Percentiles rank a stretch among this genome's conserved stretches.
Conservation (phyloP, 2,797 vertebrate species). For the Sorex maritimensis region DNA sequence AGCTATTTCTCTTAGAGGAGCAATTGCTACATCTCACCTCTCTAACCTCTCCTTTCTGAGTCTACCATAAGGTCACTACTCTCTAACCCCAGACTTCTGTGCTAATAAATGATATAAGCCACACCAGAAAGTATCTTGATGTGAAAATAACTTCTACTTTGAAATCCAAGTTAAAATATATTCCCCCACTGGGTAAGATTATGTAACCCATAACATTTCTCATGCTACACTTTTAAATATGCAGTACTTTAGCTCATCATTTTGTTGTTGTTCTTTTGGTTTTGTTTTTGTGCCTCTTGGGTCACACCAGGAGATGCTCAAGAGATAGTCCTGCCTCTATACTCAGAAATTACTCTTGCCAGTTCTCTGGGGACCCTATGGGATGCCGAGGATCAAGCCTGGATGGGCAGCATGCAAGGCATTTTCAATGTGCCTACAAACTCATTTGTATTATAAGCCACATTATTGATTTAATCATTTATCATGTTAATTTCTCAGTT, state of each 20-base stretch:
- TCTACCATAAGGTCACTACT: background rate
- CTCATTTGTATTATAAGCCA: background rate
- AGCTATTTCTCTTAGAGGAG: background rate
- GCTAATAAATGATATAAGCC: background rate
- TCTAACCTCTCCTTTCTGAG: background rate
- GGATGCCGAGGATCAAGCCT: too few relatives aligned
- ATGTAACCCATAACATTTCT: background rate
- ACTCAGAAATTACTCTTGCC: too few relatives aligned
- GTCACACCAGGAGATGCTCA: too few relatives aligned
- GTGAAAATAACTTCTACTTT: constrained; percentile 34
- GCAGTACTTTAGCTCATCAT: background rate
- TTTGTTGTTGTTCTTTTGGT: too few relatives aligned
- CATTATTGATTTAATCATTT: background rate
- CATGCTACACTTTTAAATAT: background rate
- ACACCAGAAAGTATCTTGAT: background rate
- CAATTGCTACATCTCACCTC: background rate
- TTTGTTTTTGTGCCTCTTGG: too few relatives aligned
- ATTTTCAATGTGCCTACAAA: background rate
- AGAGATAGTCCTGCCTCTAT: too few relatives aligned
- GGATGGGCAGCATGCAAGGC: background rate
- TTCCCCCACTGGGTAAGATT: background rate
- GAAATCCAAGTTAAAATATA: constrained; percentile 9
- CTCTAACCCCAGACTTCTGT: background rate
- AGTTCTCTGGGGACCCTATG: too few relatives aligned
- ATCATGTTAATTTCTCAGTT: constrained; percentile 22